phyloP scores from a whole-genome alignment of 2,888 invertebrate species.

The Hesperia comma region DNA sequence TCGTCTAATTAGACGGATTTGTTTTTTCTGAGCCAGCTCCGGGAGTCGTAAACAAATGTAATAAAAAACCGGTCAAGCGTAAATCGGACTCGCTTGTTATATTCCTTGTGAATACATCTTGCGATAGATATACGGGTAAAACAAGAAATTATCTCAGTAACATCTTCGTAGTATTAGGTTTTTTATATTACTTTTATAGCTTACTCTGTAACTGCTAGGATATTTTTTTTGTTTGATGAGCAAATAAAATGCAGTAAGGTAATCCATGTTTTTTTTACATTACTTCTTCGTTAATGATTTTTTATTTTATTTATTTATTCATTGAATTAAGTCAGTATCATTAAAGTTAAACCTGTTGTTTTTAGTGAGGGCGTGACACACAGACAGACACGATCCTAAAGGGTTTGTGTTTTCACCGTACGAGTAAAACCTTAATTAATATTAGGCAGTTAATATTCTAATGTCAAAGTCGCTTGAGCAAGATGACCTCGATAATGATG shows the following conservation, averaged over 20 bases:
- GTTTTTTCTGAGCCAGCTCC: slow-evolving; percentile 23
- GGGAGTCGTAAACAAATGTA: slow-evolving; percentile 28
- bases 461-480: slow-evolving; percentile 22
- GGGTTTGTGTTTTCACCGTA: not conserved
- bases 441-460: slow-evolving; percentile 33
- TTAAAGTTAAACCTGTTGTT: no score
- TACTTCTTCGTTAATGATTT: no score
- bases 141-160: not conserved
- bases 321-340: no score
- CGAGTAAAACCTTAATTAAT: slow-evolving; percentile 2
- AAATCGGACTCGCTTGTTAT: not conserved
- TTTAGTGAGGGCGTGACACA: not conserved
- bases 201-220: no score
- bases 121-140: not conserved
- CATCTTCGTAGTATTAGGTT: no score
- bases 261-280: no score
- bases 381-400: not conserved
- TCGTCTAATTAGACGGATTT: slow-evolving; percentile 30
- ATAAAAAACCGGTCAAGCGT: slow-evolving; percentile 4
- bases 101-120: not conserved
- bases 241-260: no score
- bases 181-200: no score
- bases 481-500: slow-evolving; percentile 19
- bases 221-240: no score
- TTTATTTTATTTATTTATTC: no score